Evolutionary conservation across 2,888 invertebrate genomes (phyloP).

Genomic region (Linnaemya vulpina): DNA sequence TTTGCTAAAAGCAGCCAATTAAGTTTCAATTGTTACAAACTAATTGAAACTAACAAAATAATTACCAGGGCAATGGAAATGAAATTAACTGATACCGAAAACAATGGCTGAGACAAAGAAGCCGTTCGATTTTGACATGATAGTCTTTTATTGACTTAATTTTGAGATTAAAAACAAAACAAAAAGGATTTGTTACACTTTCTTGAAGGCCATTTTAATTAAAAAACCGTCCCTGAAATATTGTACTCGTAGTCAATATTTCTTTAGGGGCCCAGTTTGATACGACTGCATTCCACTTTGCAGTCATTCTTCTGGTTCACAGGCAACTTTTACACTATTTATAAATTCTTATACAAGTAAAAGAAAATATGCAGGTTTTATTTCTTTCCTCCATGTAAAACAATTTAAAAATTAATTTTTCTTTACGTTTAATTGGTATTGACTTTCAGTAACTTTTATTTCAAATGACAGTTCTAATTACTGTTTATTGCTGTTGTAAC

Average conservation of each 20-base stretch:
- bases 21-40: conserved; percentile 64
- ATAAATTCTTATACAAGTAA: neutral
- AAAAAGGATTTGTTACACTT: neutral
- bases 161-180: neutral
- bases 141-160: neutral
- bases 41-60: conserved; percentile 58
- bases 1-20: conserved; percentile 58
- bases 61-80: conserved; percentile 35
- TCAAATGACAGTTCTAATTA: conserved; percentile 69
- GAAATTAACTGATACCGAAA: conserved; percentile 19
- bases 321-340: neutral
- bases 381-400: conserved; percentile 6
- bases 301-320: neutral
- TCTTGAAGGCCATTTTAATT: neutral
- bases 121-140: neutral
- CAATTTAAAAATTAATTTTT: conserved; percentile 49
- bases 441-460: conserved; percentile 68
- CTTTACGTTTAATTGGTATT: conserved; percentile 57
- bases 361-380: conserved; percentile 6
- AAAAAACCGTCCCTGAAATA: neutral
- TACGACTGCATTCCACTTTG: neutral
- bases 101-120: neutral
- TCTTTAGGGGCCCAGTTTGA: neutral
- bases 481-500: conserved; percentile 53
- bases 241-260: neutral